Conservation (phyloP, 92 coral and sea anemone species). For the Chrysogorgia sp. region DNA sequence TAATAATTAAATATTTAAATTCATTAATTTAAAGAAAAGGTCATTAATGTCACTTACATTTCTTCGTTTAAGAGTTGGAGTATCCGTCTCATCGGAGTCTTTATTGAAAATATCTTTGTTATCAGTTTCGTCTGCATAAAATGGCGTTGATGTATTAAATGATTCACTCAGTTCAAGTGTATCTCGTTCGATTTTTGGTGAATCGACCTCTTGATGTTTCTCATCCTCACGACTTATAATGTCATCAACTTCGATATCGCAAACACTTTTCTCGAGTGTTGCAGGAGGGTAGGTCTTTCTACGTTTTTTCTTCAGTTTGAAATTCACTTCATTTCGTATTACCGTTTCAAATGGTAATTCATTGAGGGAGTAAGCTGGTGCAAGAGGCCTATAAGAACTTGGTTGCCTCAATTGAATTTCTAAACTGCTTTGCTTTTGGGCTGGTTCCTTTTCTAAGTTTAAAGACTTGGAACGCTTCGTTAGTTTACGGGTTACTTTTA, state of each 20-base stretch:
- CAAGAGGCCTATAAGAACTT: constrained; percentile 9
- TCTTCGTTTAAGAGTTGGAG: constrained; percentile 23
- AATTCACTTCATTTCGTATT: constrained; percentile 18
- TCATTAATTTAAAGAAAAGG: not conserved
- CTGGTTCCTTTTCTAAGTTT: constrained; percentile 15
- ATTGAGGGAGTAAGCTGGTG: constrained; percentile 20
- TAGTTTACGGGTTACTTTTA: constrained; percentile 16
- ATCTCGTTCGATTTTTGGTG: constrained; percentile 13
- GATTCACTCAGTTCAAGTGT: constrained; percentile 6
- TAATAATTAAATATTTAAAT: too few relatives aligned
- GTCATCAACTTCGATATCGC: constrained; percentile 1
- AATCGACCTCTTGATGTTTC: not conserved
- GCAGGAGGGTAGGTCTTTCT: not conserved
- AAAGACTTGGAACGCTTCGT: constrained; percentile 34
- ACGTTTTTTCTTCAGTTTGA: constrained; percentile 35
- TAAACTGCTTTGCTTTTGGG: constrained; percentile 34
- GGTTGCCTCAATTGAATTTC: constrained; percentile 30
- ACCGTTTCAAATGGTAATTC: constrained; percentile 31
- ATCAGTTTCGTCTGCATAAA: not conserved
- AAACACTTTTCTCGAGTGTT: not conserved
- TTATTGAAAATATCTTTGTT: constrained; percentile 16
- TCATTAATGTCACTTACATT: constrained; percentile 15
- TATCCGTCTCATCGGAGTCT: constrained; percentile 5
- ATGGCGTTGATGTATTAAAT: not conserved
- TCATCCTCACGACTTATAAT: not conserved